phyloP scores from a whole-genome alignment of 53 echinoderm and acorn worm species.

The Holothuria leucospilota region DNA sequence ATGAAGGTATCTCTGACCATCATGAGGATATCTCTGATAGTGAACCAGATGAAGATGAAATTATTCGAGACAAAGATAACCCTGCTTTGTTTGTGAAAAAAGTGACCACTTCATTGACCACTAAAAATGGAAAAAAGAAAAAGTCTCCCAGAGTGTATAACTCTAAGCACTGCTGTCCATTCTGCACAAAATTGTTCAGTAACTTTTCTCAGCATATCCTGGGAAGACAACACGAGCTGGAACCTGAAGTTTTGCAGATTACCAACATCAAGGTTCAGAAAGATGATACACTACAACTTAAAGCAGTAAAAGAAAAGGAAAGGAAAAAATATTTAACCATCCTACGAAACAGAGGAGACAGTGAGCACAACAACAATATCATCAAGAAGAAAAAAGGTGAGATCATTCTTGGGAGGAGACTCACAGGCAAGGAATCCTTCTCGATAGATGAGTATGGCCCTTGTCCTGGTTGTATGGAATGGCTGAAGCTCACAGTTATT shows the following conservation, averaged over 20 bases:
- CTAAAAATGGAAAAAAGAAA: slow-evolving; percentile 54
- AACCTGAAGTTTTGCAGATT: slow-evolving; percentile 49
- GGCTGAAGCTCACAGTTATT: slow-evolving; percentile 49
- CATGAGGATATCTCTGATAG: neutral
- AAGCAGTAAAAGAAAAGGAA: slow-evolving; percentile 5
- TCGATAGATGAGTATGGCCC: slow-evolving; percentile 55
- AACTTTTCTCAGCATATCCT: slow-evolving; percentile 57
- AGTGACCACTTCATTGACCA: slow-evolving; percentile 43
- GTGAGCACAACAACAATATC: slow-evolving; percentile 58
- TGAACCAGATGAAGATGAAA: slow-evolving; percentile 20
- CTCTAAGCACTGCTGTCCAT: slow-evolving; percentile 62
- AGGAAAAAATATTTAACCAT: slow-evolving; percentile 36
- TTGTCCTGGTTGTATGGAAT: slow-evolving; percentile 66
- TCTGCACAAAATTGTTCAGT: slow-evolving; percentile 44
- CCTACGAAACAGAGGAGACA: slow-evolving; percentile 56
- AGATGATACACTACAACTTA: neutral
- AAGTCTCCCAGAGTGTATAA: slow-evolving; percentile 59
- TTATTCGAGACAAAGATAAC: neutral
- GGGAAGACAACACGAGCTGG: slow-evolving; percentile 35
- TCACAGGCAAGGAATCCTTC: slow-evolving; percentile 1
- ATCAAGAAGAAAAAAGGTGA: slow-evolving; percentile 56
- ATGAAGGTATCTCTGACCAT: neutral
- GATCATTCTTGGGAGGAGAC: slow-evolving; percentile 50
- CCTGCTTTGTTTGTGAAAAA: neutral
- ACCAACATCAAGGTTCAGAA: neutral